Percentiles rank a stretch among this genome's conserved stretches.
Conservation (phyloP, 2,113 vertebrate genomes). For the Trogon surrucura region DNA sequence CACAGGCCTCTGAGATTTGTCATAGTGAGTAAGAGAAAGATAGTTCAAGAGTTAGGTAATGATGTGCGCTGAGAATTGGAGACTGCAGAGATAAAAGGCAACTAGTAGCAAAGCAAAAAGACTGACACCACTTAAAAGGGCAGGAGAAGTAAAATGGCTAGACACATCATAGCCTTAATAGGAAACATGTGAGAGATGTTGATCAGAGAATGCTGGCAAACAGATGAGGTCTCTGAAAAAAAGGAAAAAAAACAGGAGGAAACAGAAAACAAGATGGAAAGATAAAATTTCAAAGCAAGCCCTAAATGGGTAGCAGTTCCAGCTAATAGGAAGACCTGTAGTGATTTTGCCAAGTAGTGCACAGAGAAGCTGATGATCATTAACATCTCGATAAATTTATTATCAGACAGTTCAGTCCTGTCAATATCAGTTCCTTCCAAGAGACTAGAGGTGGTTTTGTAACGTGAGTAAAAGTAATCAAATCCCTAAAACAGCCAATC, state of each 20-base stretch:
- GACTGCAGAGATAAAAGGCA: slow-evolving; percentile 68
- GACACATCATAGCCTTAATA: slow-evolving; percentile 68
- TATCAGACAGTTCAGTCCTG: slow-evolving; percentile 37
- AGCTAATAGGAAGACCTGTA: slow-evolving; percentile 65
- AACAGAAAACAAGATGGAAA: slow-evolving; percentile 76
- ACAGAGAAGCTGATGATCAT: slow-evolving; percentile 58
- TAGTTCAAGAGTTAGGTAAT: slow-evolving; percentile 60
- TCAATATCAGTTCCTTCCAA: slow-evolving; percentile 36
- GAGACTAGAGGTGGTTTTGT: background rate
- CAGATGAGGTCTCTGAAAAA: slow-evolving; percentile 61
- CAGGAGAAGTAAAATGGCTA: slow-evolving; percentile 69
- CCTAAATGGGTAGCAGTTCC: slow-evolving; percentile 66
- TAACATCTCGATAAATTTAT: slow-evolving; percentile 67
- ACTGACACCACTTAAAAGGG: slow-evolving; percentile 72
- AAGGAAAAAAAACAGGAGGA: slow-evolving; percentile 57
- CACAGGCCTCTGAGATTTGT: slow-evolving; percentile 17
- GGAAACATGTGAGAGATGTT: slow-evolving; percentile 55
- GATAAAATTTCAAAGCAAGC: slow-evolving; percentile 80
- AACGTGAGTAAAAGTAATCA: background rate
- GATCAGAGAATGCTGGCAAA: slow-evolving; percentile 71
- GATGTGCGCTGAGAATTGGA: slow-evolving; percentile 43
- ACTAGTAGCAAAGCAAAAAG: slow-evolving; percentile 68
- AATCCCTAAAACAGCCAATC: background rate
- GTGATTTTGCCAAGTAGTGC: slow-evolving; percentile 50
- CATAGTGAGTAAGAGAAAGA: slow-evolving; percentile 5